Percentiles rank a stretch among this genome's conserved stretches.
Conservation (phyloP, 1,140 invertebrate genomes). For the Mya arenaria region DNA sequence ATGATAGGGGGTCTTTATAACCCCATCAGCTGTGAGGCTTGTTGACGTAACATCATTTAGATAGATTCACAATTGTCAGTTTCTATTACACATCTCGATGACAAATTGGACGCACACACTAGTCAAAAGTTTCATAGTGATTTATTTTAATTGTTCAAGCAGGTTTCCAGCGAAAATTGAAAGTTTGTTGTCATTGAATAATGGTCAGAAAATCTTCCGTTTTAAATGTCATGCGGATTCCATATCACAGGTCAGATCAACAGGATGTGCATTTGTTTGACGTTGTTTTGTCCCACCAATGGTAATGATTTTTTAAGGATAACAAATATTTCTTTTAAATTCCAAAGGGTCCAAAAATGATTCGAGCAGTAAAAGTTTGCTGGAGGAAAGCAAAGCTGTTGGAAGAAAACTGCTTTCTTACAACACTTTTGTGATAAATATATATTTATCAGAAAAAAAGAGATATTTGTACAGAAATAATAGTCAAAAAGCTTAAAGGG, state of each 20-base stretch:
- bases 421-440: no score
- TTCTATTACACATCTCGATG: constrained; percentile 52
- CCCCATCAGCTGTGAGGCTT: constrained; percentile 47
- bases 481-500: no score
- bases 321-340: no score
- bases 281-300: constrained; percentile 55
- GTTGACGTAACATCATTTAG: constrained; percentile 53
- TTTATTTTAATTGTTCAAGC: constrained; percentile 38
- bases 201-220: constrained; percentile 14
- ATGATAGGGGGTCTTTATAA: constrained; percentile 58
- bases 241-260: constrained; percentile 38
- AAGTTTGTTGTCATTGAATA: constrained; percentile 50
- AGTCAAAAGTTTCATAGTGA: constrained; percentile 45
- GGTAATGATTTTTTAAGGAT: no score
- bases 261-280: constrained; percentile 56
- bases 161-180: constrained; percentile 41
- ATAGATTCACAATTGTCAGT: constrained; percentile 46
- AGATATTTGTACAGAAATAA: no score
- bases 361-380: no score
- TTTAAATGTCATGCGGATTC: constrained; percentile 26
- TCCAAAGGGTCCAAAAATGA: no score
- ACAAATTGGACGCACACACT: constrained; percentile 51
- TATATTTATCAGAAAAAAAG: no score
- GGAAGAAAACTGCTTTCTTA: no score
- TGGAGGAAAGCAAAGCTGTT: no score